These are phyloP conservation scores for Cheirogaleus major DNA, from an alignment of 2,797 vertebrate species.

Conservation along the genomic window DNA sequence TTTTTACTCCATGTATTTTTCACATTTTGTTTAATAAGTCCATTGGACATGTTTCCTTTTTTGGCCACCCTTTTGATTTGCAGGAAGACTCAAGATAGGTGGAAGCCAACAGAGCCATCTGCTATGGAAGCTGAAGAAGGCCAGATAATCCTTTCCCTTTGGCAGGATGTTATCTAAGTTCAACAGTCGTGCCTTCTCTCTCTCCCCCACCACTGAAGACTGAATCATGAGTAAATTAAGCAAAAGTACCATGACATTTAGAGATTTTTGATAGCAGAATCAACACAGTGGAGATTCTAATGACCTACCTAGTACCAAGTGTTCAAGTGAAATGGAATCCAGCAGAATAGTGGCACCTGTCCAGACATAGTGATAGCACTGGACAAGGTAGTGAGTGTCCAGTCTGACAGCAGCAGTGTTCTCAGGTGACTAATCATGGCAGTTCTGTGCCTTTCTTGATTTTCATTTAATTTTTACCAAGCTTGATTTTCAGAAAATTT, in stretches of 20 bases:
- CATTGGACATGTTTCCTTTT: background rate
- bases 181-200: background rate
- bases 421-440: background rate
- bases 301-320: background rate
- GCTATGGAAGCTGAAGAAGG: background rate
- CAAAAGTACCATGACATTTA: background rate
- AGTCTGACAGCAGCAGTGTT: background rate
- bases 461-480: background rate
- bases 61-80: background rate
- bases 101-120: slow-evolving; percentile 40
- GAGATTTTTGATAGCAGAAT: background rate
- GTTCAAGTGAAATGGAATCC: background rate
- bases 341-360: background rate
- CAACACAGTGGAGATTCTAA: background rate
- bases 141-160: background rate
- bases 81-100: slow-evolving; percentile 9
- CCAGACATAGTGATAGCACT: background rate
- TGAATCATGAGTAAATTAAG: slow-evolving; percentile 17
- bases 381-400: background rate
- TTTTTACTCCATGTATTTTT: background rate
- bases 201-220: background rate
- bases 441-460: background rate
- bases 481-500: background rate
- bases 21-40: background rate
- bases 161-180: background rate